Evolutionary conservation across 2,888 invertebrate species (phyloP).

Genomic region (Cyclophora albipunctata): DNA sequence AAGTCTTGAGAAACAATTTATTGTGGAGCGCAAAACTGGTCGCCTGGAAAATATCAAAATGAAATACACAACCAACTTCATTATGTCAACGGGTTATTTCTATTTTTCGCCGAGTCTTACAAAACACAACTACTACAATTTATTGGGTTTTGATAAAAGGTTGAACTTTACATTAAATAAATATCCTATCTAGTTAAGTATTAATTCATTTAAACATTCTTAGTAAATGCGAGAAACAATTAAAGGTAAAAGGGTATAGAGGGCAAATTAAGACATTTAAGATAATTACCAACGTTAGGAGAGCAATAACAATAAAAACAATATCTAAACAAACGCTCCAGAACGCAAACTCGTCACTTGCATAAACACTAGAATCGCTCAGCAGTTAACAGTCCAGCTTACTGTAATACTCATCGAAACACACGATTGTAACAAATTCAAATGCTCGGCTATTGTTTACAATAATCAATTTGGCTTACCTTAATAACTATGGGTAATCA

Average conservation of each 20-base stretch:
- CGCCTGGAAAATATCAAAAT: slow-evolving; percentile 17
- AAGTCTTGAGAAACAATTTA: slow-evolving; percentile 17
- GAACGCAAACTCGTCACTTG: background rate
- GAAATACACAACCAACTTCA: slow-evolving; percentile 9
- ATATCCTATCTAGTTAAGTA: too few species aligned
- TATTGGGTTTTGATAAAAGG: too few species aligned
- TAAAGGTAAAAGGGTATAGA: background rate
- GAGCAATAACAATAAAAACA: background rate
- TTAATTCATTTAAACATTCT: too few species aligned
- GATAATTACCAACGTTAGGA: background rate
- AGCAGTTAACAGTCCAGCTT: slow-evolving; percentile 5
- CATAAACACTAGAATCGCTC: background rate
- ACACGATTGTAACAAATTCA: slow-evolving; percentile 12
- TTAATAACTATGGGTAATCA: slow-evolving; percentile 8
- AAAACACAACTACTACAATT: too few species aligned
- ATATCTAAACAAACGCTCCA: background rate
- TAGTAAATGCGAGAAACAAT: too few species aligned
- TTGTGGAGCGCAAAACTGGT: slow-evolving; percentile 11
- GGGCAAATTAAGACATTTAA: background rate
- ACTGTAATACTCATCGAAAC: slow-evolving; percentile 8
- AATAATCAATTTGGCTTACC: slow-evolving; percentile 13
- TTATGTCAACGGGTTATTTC: slow-evolving; percentile 1
- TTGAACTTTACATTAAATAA: too few species aligned
- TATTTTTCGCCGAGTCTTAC: too few species aligned
- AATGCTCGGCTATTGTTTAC: slow-evolving; percentile 7